Percentiles rank a stretch among this genome's conserved stretches.
Conservation (phyloP, 2,888 invertebrate species). For the Xanthia togata region DNA sequence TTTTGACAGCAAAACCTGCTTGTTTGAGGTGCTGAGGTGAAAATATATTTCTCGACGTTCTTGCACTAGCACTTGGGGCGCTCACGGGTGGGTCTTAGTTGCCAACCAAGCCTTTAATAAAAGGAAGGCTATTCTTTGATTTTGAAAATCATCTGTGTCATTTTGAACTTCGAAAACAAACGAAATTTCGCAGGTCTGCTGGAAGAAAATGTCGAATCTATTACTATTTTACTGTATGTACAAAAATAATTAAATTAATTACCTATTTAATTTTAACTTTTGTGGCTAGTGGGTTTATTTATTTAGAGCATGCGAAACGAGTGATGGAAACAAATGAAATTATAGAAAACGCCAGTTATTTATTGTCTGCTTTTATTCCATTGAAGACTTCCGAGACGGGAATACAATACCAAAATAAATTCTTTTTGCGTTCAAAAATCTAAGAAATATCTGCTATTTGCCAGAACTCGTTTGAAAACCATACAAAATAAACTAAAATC, state of each 20-base stretch:
- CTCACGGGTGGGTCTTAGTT: conserved; percentile 25
- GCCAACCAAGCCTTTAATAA: conserved; percentile 37
- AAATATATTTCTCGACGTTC: conserved; percentile 33
- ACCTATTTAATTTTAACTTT: too few species aligned
- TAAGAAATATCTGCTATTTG: neutral
- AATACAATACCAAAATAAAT: neutral
- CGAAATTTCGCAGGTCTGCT: too few species aligned
- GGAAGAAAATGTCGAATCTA: too few species aligned
- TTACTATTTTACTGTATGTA: too few species aligned
- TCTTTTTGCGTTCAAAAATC: neutral
- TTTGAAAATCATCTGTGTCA: conserved; percentile 14
- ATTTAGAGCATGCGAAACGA: neutral
- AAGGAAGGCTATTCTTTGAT: conserved; percentile 16
- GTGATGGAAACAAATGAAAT: neutral
- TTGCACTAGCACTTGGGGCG: conserved; percentile 18
- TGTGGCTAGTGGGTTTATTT: neutral
- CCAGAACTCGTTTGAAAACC: neutral
- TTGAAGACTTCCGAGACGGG: neutral
- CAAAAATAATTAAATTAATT: too few species aligned
- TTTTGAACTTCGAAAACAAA: neutral
- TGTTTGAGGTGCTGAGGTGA: too few species aligned
- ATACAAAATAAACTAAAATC: neutral
- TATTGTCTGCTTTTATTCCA: neutral
- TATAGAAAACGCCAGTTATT: neutral
- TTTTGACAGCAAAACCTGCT: too few species aligned